Base-by-base conservation (phyloP, 2,113 vertebrate genomes). In the Phasianus colchicus region DNA sequence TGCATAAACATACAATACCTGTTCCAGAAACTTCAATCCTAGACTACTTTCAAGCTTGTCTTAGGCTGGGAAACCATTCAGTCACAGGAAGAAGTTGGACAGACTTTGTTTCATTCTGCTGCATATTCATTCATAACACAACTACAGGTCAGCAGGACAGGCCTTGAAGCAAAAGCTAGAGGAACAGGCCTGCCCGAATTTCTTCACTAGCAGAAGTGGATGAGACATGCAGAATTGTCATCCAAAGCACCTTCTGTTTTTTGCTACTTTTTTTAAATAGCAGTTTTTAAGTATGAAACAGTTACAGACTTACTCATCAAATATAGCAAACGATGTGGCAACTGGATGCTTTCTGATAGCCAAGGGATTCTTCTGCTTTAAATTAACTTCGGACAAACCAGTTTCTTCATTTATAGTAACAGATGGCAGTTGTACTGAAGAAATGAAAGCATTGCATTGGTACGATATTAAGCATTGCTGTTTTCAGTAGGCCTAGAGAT, bases 361-460 rank as follows among this genome's bases (percentile, higher is more conserved):
- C 92, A 99, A 95, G n/a, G 95, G 97, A 13, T n/a, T 97, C 95
- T 97, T 98, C 96, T 98, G 98, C 79, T 98, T 97, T 67, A 98
- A 90, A 92, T 99, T 97, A 75, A 99, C 99, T 96, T 99, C 97
- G 40, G 99, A 98, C 75, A 97, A 86, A 65, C 97, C 97, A 11
- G 98, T 99, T 94, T 99, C 99, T 97, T 98, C 98, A 93, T 98
- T 99, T 91, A 99, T 94, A 9, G 89, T 97, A 95, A 99, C 98
- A 38, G 97, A 97, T 14, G 99, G 99, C 86, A 99, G 96, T 15
- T 96, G 98, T 15, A 99, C 99, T 99, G 97, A 71, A 94, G 90
- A 89, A 80, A 43, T 83, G 17, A 79, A 90, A 94, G 72, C 70
- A 50, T 24, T 2, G 74, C 38, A 91, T 7, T 2, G 10, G 42